These are phyloP conservation scores for Theristicus caerulescens DNA, from an alignment of 2,113 vertebrate genomes.

Conservation along the genomic window DNA sequence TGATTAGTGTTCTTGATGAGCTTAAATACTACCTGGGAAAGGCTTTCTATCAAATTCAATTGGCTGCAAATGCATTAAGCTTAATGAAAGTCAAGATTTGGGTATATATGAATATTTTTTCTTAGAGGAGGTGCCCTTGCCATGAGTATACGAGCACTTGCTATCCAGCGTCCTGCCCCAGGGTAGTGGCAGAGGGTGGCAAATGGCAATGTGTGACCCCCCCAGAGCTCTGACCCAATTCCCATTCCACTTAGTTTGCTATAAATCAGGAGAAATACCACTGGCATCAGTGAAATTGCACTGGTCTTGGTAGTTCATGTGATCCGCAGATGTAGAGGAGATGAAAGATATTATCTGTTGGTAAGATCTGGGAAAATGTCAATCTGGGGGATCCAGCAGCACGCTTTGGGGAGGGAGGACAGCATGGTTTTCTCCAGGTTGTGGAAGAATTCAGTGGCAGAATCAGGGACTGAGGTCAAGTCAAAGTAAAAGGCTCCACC, in stretches of 20 bases:
- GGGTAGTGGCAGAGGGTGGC: background rate
- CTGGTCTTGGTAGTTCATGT: background rate
- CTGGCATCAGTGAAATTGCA: background rate
- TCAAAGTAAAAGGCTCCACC: background rate
- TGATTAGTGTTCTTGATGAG: background rate
- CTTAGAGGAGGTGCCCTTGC: conserved; percentile 24
- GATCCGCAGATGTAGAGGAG: background rate
- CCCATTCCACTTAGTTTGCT: conserved; percentile 12
- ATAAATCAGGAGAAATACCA: conserved; percentile 15
- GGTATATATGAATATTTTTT: background rate
- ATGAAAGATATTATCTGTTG: background rate
- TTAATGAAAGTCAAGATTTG: conserved; percentile 9
- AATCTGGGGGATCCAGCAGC: background rate
- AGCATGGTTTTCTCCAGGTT: background rate
- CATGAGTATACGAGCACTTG: background rate
- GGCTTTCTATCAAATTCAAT: conserved; percentile 41
- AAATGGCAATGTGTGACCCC: background rate
- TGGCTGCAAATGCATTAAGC: background rate
- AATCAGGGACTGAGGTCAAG: background rate
- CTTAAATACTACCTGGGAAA: conserved; percentile 8
- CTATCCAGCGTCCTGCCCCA: background rate
- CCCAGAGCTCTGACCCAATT: background rate
- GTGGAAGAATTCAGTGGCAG: background rate
- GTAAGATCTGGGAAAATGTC: background rate
- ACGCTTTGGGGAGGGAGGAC: background rate